A percentile compares a stretch with the other conserved stretches of the same genome.
These are phyloP conservation scores for Melanargia galathea DNA, from an alignment of 2,888 invertebrate genomes.

Conservation along the genomic window DNA sequence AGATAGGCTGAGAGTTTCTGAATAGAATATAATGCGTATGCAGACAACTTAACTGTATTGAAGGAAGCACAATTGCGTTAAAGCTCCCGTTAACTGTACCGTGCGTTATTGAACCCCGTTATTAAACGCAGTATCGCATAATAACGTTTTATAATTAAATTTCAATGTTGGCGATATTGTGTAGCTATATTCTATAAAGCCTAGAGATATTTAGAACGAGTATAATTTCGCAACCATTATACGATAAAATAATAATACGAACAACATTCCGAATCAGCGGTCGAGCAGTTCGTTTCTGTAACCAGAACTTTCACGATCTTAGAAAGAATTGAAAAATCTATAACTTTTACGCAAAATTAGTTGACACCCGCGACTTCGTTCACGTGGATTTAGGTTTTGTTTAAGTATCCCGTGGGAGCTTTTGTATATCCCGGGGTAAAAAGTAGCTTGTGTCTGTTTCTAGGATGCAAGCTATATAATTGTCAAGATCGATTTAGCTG, in stretches of 20 bases:
- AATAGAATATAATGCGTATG: conserved; percentile 50
- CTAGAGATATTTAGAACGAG: conserved; percentile 2
- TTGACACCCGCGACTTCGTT: too few species aligned
- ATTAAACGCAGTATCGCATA: conserved; percentile 40
- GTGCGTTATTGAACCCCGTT: conserved; percentile 41
- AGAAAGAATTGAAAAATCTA: too few species aligned
- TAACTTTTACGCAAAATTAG: too few species aligned
- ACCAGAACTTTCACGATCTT: too few species aligned
- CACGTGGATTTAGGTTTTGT: too few species aligned
- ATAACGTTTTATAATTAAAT: conserved; percentile 38
- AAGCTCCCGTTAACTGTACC: conserved; percentile 60
- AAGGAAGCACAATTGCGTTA: conserved; percentile 67
- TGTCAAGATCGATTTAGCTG: too few species aligned
- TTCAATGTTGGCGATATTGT: conserved; percentile 28
- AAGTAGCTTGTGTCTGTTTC: too few species aligned
- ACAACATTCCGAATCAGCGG: not conserved
- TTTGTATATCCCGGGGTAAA: too few species aligned
- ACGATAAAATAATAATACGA: not conserved
- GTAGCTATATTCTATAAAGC: conserved; percentile 23
- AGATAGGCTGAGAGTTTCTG: conserved; percentile 60
- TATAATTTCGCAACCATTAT: not conserved
- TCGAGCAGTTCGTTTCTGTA: not conserved
- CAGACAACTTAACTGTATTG: conserved; percentile 58
- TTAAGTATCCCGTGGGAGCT: too few species aligned
- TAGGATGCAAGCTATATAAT: too few species aligned